Evolutionary conservation across 2,888 invertebrate genomes (phyloP).

Genomic region (Prosopocoilus inquinatus): DNA sequence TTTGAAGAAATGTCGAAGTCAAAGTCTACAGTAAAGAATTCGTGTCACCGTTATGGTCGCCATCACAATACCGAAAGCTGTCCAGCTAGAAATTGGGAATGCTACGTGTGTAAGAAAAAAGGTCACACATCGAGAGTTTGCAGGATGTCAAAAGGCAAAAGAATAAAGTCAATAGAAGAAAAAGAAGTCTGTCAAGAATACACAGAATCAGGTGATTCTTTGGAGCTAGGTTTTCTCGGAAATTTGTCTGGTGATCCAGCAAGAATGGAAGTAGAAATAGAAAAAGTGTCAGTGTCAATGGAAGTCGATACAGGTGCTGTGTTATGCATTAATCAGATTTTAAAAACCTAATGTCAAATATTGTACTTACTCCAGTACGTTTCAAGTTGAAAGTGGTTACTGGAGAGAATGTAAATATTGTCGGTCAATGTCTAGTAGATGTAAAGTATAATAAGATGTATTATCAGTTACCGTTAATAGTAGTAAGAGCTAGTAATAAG

Average conservation of each 20-base stretch:
- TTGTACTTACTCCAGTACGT: constrained; percentile 5
- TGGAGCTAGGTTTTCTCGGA: too few relatives aligned
- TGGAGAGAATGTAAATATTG: constrained; percentile 11
- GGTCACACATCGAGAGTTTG: constrained; percentile 7
- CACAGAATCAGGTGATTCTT: background rate
- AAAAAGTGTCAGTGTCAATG: background rate
- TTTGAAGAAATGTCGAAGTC: too few relatives aligned
- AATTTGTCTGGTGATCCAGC: too few relatives aligned
- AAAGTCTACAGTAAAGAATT: too few relatives aligned
- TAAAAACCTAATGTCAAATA: constrained; percentile 1
- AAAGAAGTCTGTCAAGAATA: background rate
- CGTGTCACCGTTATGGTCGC: constrained; percentile 1
- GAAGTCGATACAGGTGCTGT: constrained; percentile 13
- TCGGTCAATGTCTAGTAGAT: constrained; percentile 13
- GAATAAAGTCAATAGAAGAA: constrained; percentile 2
- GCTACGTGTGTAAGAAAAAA: constrained; percentile 7
- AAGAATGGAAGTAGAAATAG: background rate
- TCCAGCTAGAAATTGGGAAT: constrained; percentile 11
- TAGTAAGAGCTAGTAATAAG: constrained; percentile 8
- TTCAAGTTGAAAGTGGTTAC: constrained; percentile 16
- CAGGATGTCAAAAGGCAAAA: background rate
- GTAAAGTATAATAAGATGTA: constrained; percentile 5
- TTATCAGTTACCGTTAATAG: constrained; percentile 14
- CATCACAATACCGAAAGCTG: constrained; percentile 1
- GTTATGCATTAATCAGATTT: constrained; percentile 9